Conservation (phyloP, 2,113 vertebrate species). For the human (Homo sapiens) region GRCh38 chr4:80536001-80536500, state of each 20-base stretch:
- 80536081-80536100: not conserved
- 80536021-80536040: not conserved
- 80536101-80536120: not conserved
- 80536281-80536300: not conserved
- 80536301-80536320: not conserved
- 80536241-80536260: not conserved
- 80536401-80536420: not conserved
- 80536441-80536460: not conserved
- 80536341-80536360: not conserved
- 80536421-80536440: not conserved
- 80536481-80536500: not conserved
- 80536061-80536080: not conserved
- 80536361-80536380: not conserved
- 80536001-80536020: not conserved
- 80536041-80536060: not conserved
- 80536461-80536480: not conserved
- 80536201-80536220: not conserved
- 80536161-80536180: not conserved
- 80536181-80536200: not conserved
- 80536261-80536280: conserved; percentile 1
- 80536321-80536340: not conserved
- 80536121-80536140: not conserved
- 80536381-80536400: not conserved
- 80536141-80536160: not conserved
- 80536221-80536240: not conserved